Percentiles rank a stretch among this genome's conserved stretches.
Evolutionary conservation across 92 coral and sea anemone genomes (phyloP).

Genomic region (Parazoanthus darwini): DNA sequence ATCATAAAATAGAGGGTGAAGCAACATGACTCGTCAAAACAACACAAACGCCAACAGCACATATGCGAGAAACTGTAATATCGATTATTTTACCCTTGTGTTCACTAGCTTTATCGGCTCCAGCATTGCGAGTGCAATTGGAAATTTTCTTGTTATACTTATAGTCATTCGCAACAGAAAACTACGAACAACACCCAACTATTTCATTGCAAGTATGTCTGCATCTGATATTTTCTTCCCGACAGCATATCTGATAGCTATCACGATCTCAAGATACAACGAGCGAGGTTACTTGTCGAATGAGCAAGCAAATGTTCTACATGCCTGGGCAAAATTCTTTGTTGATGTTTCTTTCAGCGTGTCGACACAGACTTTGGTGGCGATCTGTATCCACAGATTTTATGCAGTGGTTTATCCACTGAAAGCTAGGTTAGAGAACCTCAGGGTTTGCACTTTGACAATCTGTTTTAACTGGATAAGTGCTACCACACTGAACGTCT

Average conservation of each 20-base stretch:
- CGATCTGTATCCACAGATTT: constrained; percentile 23
- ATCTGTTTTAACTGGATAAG: constrained; percentile 21
- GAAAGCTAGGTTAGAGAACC: constrained; percentile 19
- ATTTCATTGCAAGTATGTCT: constrained; percentile 3
- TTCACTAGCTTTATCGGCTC: neutral
- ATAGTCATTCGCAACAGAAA: neutral
- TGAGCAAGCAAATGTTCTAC: neutral
- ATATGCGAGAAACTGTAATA: neutral
- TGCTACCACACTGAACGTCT: neutral
- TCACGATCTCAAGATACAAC: neutral
- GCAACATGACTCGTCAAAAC: neutral
- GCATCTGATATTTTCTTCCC: neutral
- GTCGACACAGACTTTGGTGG: constrained; percentile 12
- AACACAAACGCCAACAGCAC: neutral
- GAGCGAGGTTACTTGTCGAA: neutral
- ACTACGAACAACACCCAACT: constrained; percentile 4
- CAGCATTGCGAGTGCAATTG: neutral
- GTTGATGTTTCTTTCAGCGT: neutral
- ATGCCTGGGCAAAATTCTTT: neutral
- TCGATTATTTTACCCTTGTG: neutral
- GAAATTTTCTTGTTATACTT: neutral
- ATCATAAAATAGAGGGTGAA: neutral
- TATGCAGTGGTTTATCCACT: constrained; percentile 21
- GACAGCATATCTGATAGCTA: neutral
- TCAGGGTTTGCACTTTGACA: neutral